Conservation (phyloP, 2,888 invertebrate species). For the Beris chalybata region DNA sequence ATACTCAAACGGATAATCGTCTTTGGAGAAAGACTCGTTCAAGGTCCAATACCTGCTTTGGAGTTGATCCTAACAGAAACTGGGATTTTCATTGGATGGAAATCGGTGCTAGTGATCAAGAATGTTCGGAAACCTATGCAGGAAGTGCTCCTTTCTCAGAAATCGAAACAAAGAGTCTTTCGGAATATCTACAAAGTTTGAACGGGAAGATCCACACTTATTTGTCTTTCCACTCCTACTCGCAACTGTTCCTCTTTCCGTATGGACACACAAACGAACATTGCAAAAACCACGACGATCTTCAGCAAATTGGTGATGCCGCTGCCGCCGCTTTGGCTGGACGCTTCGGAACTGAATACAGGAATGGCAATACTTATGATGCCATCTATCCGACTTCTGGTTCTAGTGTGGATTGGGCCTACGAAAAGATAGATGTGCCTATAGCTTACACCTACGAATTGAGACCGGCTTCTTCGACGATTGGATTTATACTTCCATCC, state of each 20-base stretch:
- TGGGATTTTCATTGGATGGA: conserved; percentile 71
- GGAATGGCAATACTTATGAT: conserved; percentile 57
- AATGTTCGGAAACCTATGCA: conserved; percentile 67
- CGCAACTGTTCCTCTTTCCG: conserved; percentile 69
- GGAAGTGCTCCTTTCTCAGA: conserved; percentile 73
- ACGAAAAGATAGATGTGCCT: conserved; percentile 59
- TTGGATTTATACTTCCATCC: conserved; percentile 69
- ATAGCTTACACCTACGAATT: conserved; percentile 68
- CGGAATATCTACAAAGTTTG: conserved; percentile 60
- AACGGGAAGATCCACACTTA: conserved; percentile 63
- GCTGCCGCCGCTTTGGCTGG: conserved; percentile 47
- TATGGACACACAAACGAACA: conserved; percentile 62
- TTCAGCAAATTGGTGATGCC: conserved; percentile 47
- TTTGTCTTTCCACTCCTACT: conserved; percentile 73
- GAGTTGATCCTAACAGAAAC: conserved; percentile 78
- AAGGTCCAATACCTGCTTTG: conserved; percentile 59
- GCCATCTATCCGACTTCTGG: conserved; percentile 61
- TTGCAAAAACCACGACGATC: conserved; percentile 58
- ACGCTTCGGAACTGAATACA: conserved; percentile 55
- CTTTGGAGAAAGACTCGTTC: conserved; percentile 72
- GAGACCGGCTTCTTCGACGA: conserved; percentile 43
- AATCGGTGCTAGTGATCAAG: conserved; percentile 60
- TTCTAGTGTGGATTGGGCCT: conserved; percentile 68
- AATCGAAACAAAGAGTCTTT: conserved; percentile 62
- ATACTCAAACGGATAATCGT: conserved; percentile 61